A percentile compares a stretch with the other conserved stretches of the same genome.
These are phyloP conservation scores for Clitarchus hookeri DNA, from an alignment of 2,888 invertebrate genomes.

Conservation along the genomic window DNA sequence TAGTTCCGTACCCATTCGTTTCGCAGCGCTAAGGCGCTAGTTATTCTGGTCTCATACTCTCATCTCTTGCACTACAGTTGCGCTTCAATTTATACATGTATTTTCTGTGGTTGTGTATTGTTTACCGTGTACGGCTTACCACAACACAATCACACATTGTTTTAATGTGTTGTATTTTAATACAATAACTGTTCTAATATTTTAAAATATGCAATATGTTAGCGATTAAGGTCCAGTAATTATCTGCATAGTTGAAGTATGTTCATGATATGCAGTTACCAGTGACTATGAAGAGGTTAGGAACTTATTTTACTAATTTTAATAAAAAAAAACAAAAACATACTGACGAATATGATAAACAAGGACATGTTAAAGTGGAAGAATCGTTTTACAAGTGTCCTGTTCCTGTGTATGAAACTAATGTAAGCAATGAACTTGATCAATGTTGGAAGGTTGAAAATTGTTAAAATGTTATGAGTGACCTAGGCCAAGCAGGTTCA, in stretches of 20 bases:
- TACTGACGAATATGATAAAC: not conserved
- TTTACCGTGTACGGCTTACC: not conserved
- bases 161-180: not conserved
- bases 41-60: not conserved
- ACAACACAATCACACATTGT: not conserved
- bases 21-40: not conserved
- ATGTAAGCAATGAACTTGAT: conserved; percentile 6
- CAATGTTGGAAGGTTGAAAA: not conserved
- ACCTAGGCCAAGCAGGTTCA: conserved; percentile 10
- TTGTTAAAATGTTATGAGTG: not conserved
- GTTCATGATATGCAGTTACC: not conserved
- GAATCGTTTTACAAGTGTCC: not conserved
- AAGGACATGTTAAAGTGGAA: conserved; percentile 4
- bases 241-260: not conserved
- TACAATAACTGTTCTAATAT: no score
- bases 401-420: not conserved
- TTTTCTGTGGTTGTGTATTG: not conserved
- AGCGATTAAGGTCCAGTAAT: no score
- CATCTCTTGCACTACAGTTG: no score
- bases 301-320: not conserved
- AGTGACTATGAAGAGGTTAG: conserved; percentile 22
- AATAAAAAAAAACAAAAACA: conserved; percentile 10
- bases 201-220: no score
- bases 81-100: not conserved
- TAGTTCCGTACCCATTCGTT: not conserved